These are phyloP conservation scores for Magallana angulata DNA, from an alignment of 1,140 invertebrate genomes.

Conservation along the genomic window DNA sequence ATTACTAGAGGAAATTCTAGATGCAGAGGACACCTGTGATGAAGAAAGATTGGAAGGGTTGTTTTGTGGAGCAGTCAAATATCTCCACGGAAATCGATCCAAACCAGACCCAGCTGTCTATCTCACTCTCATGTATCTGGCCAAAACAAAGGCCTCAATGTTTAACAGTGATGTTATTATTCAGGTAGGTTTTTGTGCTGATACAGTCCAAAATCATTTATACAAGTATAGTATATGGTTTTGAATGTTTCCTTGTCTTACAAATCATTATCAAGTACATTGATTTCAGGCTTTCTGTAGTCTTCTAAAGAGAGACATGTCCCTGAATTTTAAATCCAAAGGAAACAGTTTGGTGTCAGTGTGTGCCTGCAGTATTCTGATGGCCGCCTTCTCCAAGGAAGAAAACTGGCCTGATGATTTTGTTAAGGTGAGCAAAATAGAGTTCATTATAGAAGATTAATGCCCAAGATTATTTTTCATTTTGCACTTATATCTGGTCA, in stretches of 20 bases:
- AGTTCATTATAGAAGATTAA: background rate
- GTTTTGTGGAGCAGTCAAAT: constrained; percentile 82
- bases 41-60: constrained; percentile 80
- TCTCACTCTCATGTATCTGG: constrained; percentile 89
- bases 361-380: constrained; percentile 91
- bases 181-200: constrained; percentile 80
- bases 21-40: constrained; percentile 79
- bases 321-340: constrained; percentile 85
- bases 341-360: constrained; percentile 90
- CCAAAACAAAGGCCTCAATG: constrained; percentile 88
- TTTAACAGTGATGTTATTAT: constrained; percentile 88
- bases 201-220: too few species aligned
- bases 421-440: constrained; percentile 78
- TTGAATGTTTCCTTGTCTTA: too few species aligned
- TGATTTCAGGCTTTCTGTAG: constrained; percentile 83
- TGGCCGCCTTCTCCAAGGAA: constrained; percentile 87
- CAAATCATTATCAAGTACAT: background rate
- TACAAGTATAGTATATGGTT: too few species aligned
- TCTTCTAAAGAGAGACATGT: constrained; percentile 88
- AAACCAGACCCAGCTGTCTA: constrained; percentile 91
- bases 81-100: constrained; percentile 79
- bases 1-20: constrained; percentile 77
- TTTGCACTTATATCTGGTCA: too few species aligned
- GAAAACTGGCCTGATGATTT: constrained; percentile 82
- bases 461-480: too few species aligned